A percentile compares a stretch with the other conserved stretches of the same genome.
phyloP scores from a whole-genome alignment of 2,888 invertebrate species.

The Dioctria rufipes region DNA sequence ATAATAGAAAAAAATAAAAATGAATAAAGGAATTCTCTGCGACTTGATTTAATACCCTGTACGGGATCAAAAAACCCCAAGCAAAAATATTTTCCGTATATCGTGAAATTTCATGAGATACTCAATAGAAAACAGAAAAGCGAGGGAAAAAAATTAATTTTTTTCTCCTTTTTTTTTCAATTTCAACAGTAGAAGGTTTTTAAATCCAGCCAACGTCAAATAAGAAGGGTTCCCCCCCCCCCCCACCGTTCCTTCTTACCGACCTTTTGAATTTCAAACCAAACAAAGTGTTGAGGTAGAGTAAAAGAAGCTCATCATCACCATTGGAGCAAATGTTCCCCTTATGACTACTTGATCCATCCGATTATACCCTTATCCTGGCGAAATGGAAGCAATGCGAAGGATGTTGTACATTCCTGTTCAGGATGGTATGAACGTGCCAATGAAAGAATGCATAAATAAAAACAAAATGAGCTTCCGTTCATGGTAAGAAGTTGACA shows the following conservation, averaged over 20 bases:
- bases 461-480: constrained; percentile 40
- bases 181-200: constrained; percentile 4
- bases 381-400: constrained; percentile 31
- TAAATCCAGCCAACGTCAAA: constrained; percentile 25
- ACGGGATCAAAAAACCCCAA: neutral
- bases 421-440: constrained; percentile 15
- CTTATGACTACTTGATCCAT: constrained; percentile 46
- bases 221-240: constrained; percentile 6
- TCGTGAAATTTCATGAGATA: constrained; percentile 6
- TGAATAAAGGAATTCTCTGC: too few species aligned
- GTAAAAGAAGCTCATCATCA: constrained; percentile 40
- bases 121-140: neutral
- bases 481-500: neutral
- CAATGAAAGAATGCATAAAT: constrained; percentile 36
- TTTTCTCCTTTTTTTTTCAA: constrained; percentile 12
- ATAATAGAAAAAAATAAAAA: neutral
- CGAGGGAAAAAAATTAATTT: constrained; percentile 9
- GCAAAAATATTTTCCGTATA: neutral
- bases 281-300: constrained; percentile 11
- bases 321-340: constrained; percentile 33
- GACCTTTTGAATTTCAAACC: neutral
- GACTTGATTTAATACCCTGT: constrained; percentile 5
- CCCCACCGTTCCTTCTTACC: neutral
- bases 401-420: neutral
- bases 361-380: constrained; percentile 44